These are phyloP conservation scores for Dicentrarchus labrax DNA, from an alignment of 2,113 vertebrate genomes.

Conservation along the genomic window DNA sequence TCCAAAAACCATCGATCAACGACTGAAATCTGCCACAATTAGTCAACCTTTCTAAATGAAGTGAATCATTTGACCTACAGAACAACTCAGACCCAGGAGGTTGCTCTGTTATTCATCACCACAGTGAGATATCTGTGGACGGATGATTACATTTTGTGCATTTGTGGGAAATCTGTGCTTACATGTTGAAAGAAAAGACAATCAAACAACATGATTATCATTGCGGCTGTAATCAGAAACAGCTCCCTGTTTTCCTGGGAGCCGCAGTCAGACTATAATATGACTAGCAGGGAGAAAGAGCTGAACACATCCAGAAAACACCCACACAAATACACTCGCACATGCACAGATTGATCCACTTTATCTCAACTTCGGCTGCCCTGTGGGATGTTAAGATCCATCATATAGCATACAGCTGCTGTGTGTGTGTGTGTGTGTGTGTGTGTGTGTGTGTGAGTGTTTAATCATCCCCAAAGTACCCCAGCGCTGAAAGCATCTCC, in stretches of 20 bases:
- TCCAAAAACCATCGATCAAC: conserved; percentile 28
- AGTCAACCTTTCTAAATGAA: conserved; percentile 25
- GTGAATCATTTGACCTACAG: background rate
- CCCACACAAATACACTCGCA: conserved; percentile 13
- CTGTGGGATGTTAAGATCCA: conserved; percentile 28
- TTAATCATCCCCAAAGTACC: conserved; percentile 51
- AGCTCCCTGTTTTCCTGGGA: conserved; percentile 21
- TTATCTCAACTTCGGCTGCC: conserved; percentile 39
- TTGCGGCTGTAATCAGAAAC: conserved; percentile 26
- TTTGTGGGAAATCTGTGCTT: conserved; percentile 30
- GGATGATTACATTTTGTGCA: background rate
- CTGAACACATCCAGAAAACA: conserved; percentile 30
- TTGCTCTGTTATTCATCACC: background rate
- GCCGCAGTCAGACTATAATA: background rate
- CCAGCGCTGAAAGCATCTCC: conserved; percentile 29
- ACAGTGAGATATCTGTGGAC: background rate
- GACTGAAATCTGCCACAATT: conserved; percentile 26
- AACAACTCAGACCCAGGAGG: background rate
- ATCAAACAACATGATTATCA: conserved; percentile 41
- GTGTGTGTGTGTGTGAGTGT: conserved; percentile 23
- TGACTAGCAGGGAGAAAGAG: conserved; percentile 8
- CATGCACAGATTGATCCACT: conserved; percentile 49
- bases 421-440: conserved; percentile 16
- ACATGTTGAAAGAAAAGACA: conserved; percentile 33
- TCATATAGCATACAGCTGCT: conserved; percentile 38